Percentiles rank a stretch among this genome's conserved stretches.
Conservation (phyloP, 1,140 invertebrate genomes). For the Pseudomyrmex dendroicus region DNA sequence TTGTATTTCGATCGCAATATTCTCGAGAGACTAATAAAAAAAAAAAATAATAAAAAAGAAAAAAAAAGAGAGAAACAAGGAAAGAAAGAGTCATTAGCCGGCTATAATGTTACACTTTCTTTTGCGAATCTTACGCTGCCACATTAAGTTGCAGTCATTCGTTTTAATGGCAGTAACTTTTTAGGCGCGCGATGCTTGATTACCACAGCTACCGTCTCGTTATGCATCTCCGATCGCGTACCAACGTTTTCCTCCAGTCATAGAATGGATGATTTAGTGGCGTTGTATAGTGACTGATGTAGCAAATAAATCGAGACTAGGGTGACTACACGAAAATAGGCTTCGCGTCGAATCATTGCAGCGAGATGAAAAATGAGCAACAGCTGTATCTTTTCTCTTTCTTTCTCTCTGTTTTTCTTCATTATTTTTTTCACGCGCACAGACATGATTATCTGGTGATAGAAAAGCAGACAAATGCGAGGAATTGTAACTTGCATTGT, state of each 20-base stretch:
- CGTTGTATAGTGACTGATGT: conserved; percentile 1
- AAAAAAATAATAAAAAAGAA: too few species aligned
- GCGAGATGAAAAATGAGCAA: conserved; percentile 30
- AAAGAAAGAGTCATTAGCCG: not conserved
- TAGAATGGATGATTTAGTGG: not conserved
- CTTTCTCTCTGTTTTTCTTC: not conserved
- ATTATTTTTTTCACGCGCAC: not conserved
- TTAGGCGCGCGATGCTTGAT: not conserved
- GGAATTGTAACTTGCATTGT: not conserved
- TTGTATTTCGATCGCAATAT: too few species aligned
- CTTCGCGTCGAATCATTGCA: conserved; percentile 11
- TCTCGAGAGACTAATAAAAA: not conserved
- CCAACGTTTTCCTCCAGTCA: not conserved
- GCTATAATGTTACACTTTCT: not conserved
- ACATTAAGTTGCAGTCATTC: conserved; percentile 1
- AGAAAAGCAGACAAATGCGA: not conserved
- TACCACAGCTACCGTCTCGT: not conserved
- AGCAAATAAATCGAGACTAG: conserved; percentile 14
- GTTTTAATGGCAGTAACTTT: conserved; percentile 21
- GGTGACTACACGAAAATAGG: conserved; percentile 1
- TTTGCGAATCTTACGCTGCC: not conserved
- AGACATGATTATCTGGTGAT: not conserved
- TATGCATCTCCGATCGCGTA: not conserved
- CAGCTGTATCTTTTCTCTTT: conserved; percentile 1
- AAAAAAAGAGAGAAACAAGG: not conserved